Evolutionary conservation across 2,113 vertebrate genomes (phyloP).

Genomic region (Bos indicus): DNA sequence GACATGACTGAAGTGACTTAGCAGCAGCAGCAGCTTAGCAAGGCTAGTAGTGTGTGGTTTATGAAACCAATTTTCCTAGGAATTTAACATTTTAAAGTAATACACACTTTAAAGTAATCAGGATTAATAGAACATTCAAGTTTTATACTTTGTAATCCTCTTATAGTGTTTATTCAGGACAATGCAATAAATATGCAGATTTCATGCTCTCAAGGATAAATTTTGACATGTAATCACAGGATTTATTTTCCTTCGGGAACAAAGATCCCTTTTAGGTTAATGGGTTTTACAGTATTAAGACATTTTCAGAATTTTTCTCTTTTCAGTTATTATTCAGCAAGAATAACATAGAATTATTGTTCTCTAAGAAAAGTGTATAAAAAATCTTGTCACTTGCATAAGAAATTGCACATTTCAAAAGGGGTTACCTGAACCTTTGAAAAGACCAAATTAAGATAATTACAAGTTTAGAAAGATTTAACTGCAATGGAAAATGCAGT

Average conservation of each 20-base stretch:
- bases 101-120: neutral
- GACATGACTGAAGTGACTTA: neutral
- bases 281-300: neutral
- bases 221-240: neutral
- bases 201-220: neutral
- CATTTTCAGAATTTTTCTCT: neutral
- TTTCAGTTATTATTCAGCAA: neutral
- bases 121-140: neutral
- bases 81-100: slow-evolving; percentile 7
- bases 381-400: neutral
- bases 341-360: neutral
- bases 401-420: neutral
- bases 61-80: slow-evolving; percentile 13
- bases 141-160: neutral
- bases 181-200: neutral
- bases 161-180: neutral
- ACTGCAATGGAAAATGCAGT: neutral
- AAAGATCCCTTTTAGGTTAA: neutral
- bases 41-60: slow-evolving; percentile 37
- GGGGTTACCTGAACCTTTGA: neutral
- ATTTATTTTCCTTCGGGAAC: neutral
- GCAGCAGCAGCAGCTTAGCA: neutral
- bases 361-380: neutral
- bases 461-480: neutral
- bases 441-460: neutral